Base-by-base conservation (phyloP, 2,113 vertebrate species). In the Agelaius tricolor region DNA sequence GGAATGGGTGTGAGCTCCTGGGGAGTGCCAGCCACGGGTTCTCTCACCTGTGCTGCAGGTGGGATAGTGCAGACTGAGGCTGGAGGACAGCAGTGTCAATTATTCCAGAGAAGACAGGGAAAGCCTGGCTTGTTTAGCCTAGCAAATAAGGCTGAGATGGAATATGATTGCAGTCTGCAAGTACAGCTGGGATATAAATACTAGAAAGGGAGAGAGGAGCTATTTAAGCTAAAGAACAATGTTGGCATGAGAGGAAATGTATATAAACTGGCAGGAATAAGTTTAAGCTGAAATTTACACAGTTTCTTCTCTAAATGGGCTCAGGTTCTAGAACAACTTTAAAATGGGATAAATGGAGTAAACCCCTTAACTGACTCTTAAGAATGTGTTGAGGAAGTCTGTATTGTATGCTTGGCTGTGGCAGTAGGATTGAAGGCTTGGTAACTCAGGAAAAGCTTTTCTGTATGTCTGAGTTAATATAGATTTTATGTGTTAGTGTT, bases 221-320 rank as follows among this genome's bases (percentile, higher is more conserved):
- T 85, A 1, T 87, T 91, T 87, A 90, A 85, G 51, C 84, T 95
- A 26, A 80, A 73, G 91, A 87, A 69, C 15, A 87, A 57, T 76
- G 54, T 87, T 94, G 69, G 58, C 89, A 39, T 2, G 4, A 89
- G 91, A 95, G 81, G 47, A 91, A 65, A 94, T 52, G 3, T 19
- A 19, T 92, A 15, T 82, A 57, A 93, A 71, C 55, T 52, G 24
- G 9, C 39, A 57, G 52, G 69, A 87, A 44, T 78, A 92, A 87
- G 87, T 27, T 82, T 84, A 28, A 81, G 17, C 26, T 87, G 77
- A 35, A 92, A 74, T 94, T 87, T 37, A 28, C 66, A 44, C 30
- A 24, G 18, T 57, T 92, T 55, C 14, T 78, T 81, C 69, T 28
- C 22, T 68, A 55, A 81, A 33, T 35, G 51, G 68, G 41, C 10